Percentiles rank a stretch among this genome's conserved stretches.
Conservation (phyloP, 2,113 vertebrate genomes). For the Mesembrinibis cayennensis region DNA sequence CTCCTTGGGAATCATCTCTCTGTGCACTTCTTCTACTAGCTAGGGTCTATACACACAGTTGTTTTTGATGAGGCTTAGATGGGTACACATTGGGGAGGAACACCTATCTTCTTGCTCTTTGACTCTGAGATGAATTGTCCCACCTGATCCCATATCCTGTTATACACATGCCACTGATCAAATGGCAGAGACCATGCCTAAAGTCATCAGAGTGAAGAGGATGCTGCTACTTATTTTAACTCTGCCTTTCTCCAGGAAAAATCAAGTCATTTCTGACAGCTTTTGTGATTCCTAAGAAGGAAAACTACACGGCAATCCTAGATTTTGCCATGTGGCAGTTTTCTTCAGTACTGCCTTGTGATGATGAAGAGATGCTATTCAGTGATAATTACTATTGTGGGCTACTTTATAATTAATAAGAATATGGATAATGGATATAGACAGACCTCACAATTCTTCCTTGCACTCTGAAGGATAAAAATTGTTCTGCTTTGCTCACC, state of each 20-base stretch:
- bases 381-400: not conserved
- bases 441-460: not conserved
- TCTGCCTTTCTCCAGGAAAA: not conserved
- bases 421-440: not conserved
- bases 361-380: not conserved
- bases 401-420: not conserved
- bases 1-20: not conserved
- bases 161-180: not conserved
- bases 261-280: not conserved
- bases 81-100: rapidly evolving
- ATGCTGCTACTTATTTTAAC: not conserved
- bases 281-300: not conserved
- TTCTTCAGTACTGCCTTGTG: not conserved
- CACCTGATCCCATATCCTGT: not conserved
- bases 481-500: not conserved
- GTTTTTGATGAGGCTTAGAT: not conserved
- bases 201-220: not conserved
- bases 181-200: not conserved
- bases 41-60: not conserved
- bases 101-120: not conserved
- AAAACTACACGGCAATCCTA: not conserved
- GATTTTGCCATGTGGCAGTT: not conserved
- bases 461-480: not conserved
- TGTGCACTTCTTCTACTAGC: not conserved
- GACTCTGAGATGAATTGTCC: not conserved